These are phyloP conservation scores for Calliphora vicina DNA, from an alignment of 1,140 invertebrate genomes.

Conservation along the genomic window DNA sequence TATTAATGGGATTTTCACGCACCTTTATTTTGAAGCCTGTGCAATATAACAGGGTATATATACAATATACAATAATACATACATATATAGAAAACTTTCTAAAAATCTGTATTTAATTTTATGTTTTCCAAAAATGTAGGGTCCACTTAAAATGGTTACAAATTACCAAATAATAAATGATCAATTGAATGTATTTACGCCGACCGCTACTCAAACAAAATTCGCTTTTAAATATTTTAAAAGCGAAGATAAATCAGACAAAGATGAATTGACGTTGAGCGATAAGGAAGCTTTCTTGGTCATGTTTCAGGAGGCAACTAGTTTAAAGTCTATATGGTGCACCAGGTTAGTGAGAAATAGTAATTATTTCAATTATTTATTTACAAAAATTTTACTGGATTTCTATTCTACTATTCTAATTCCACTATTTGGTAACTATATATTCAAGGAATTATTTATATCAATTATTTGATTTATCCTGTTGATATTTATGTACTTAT, in stretches of 20 bases:
- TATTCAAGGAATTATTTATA: too few relatives aligned
- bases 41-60: constrained; percentile 24
- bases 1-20: constrained; percentile 39
- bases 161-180: constrained; percentile 51
- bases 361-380: too few relatives aligned
- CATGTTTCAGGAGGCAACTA: constrained; percentile 50
- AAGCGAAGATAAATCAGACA: neutral
- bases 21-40: constrained; percentile 37
- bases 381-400: too few relatives aligned
- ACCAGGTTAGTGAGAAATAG: constrained; percentile 40
- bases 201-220: constrained; percentile 42
- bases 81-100: too few relatives aligned
- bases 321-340: constrained; percentile 51
- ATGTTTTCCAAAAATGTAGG: constrained; percentile 13
- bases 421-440: too few relatives aligned
- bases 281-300: constrained; percentile 46
- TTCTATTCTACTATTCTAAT: too few relatives aligned
- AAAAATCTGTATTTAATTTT: neutral
- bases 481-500: too few relatives aligned
- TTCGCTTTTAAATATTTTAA: constrained; percentile 48
- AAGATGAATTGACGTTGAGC: constrained; percentile 29
- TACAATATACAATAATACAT: neutral
- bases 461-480: too few relatives aligned
- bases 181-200: constrained; percentile 47
- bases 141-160: constrained; percentile 19